Evolutionary conservation across 1,140 invertebrate species (phyloP).

Genomic region (Littorina saxatilis): DNA sequence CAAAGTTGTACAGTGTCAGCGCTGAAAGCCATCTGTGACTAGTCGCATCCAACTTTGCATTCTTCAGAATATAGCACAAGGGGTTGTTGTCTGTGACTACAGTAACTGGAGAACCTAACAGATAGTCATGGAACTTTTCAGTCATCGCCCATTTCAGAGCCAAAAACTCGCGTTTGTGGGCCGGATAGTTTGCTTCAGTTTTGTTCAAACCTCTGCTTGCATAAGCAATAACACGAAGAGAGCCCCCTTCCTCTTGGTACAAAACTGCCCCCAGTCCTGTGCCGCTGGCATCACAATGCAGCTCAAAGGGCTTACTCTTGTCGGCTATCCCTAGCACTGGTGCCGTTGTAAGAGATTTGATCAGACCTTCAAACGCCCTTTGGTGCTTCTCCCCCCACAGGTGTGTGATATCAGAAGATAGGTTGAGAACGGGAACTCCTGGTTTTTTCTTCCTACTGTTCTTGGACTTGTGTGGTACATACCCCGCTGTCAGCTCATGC

Average conservation of each 20-base stretch:
- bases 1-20: conserved; percentile 14
- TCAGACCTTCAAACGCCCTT: no score
- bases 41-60: no score
- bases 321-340: not conserved
- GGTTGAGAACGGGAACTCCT: no score
- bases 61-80: no score
- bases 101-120: not conserved
- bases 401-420: no score
- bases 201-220: not conserved
- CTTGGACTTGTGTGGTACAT: no score
- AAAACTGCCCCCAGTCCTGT: not conserved
- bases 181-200: not conserved
- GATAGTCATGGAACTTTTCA: not conserved
- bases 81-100: conserved; percentile 35
- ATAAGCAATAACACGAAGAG: not conserved
- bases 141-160: not conserved
- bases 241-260: not conserved
- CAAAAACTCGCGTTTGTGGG: not conserved
- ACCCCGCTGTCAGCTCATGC: no score
- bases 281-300: not conserved
- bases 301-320: not conserved
- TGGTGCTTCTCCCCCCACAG: no score
- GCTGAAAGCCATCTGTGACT: conserved; percentile 6
- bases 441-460: no score
- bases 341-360: no score